Conservation (phyloP, 2,113 vertebrate species). For the Strigops habroptila region DNA sequence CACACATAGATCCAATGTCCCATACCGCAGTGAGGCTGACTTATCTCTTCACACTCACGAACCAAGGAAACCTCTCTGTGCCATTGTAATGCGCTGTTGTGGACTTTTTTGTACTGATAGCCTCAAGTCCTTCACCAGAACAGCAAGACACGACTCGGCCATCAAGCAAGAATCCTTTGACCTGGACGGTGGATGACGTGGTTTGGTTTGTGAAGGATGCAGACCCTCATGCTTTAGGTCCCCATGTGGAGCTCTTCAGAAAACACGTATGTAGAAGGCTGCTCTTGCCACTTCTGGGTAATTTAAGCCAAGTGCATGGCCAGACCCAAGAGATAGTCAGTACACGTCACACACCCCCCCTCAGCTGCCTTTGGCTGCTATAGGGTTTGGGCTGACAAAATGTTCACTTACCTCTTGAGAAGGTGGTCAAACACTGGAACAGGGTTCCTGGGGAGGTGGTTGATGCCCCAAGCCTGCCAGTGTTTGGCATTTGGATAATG, state of each 20-base stretch:
- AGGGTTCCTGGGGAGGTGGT: not conserved
- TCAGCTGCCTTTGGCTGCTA: not conserved
- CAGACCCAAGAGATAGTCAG: not conserved
- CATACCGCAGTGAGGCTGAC: not conserved
- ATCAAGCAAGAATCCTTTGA: slow-evolving; percentile 84
- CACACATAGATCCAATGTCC: not conserved
- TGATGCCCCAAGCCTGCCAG: accelerated
- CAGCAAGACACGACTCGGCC: slow-evolving; percentile 74
- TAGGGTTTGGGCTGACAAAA: not conserved
- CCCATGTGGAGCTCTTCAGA: slow-evolving; percentile 92
- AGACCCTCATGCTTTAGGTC: slow-evolving; percentile 92
- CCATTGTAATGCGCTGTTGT: not conserved
- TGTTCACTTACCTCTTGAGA: not conserved
- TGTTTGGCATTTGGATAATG: not conserved
- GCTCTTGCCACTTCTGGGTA: not conserved
- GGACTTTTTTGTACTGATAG: slow-evolving; percentile 58
- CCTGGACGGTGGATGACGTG: slow-evolving; percentile 93
- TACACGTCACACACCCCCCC: accelerated
- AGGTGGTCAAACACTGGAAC: not conserved
- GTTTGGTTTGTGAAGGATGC: slow-evolving; percentile 93
- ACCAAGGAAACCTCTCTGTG: accelerated
- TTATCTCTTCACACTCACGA: not conserved
- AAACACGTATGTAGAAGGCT: slow-evolving; percentile 84
- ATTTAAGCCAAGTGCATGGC: not conserved
- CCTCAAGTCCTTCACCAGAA: slow-evolving; percentile 82